Conservation (phyloP, 92 coral and sea anemone species). For the Montipora capitata region DNA sequence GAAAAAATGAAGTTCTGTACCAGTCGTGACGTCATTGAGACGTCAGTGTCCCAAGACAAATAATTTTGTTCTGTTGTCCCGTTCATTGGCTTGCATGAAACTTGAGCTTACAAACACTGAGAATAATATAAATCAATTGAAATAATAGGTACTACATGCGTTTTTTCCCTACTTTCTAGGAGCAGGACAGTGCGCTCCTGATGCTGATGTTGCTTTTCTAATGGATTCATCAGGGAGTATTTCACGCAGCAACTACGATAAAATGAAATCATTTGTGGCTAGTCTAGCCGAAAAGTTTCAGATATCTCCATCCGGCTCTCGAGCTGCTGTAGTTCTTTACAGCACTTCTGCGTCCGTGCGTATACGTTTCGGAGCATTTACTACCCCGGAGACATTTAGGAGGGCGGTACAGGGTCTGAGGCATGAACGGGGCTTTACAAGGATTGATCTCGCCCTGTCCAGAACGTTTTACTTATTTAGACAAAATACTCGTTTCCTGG, state of each 20-base stretch:
- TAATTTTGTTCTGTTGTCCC: no score
- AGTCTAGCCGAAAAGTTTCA: slow-evolving; percentile 57
- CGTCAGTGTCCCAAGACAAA: no score
- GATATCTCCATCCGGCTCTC: slow-evolving; percentile 71
- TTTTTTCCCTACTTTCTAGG: neutral
- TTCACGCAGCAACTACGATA: slow-evolving; percentile 41
- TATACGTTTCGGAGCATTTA: slow-evolving; percentile 44
- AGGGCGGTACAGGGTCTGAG: slow-evolving; percentile 44
- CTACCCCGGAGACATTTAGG: slow-evolving; percentile 37
- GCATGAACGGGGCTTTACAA: slow-evolving; percentile 57
- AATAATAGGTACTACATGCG: no score
- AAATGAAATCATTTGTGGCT: slow-evolving; percentile 70
- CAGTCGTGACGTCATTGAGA: no score
- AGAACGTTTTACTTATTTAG: slow-evolving; percentile 69
- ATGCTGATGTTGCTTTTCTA: slow-evolving; percentile 78
- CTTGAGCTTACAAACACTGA: no score
- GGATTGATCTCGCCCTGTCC: slow-evolving; percentile 71
- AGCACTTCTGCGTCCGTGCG: slow-evolving; percentile 54
- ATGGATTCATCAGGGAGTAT: slow-evolving; percentile 83
- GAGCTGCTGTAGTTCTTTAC: slow-evolving; percentile 76
- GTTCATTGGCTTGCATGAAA: no score
- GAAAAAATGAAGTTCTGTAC: no score
- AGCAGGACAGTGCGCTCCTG: slow-evolving; percentile 48
- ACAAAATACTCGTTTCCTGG: slow-evolving; percentile 79
- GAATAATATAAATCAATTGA: no score